Evolutionary conservation across 2,888 invertebrate genomes (phyloP), one percentile per base, ranked within the genome.

Genomic region (Diadromus collaris): DNA sequence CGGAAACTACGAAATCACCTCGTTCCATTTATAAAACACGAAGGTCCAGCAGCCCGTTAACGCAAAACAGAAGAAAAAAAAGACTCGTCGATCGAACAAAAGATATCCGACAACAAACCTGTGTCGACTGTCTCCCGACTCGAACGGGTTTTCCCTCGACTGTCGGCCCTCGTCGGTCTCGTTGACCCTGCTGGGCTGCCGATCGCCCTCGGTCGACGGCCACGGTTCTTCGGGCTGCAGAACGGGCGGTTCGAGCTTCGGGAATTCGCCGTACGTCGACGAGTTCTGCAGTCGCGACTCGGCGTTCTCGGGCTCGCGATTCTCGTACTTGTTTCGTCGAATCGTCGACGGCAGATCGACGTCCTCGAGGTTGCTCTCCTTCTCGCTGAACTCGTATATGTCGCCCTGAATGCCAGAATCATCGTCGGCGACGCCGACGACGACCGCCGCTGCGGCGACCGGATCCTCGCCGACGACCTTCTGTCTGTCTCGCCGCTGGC

Each of bases 361-460:
- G 60, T 88, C 87, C 58, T 88, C 89, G 69, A 89, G 67, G 58
- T 88, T 90, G 74, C 90, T 90, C 54, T 92, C 92, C 64, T 90
- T 89, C 78, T 92, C 92, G 80, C 90, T 91, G 84, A 93, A 93
- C 82, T 93, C 92, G 81, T 93, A 94, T 76, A 93, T 91, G 86
- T 93, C 93, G 19, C 90, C 90, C 77, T 90, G 90, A 76, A 91
- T 91, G 1, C 90, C 90, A 0, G 90, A 90, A 82, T 91, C 91
- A 27, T 91, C 90, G 38, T 91, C 91, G 6, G 87, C 89, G n/a
- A 85, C 88, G 1, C 88, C 88, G 41, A 89, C 87, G n/a, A 86
- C 85, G 2, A 84, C 72, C 0, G 85, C 71, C 5, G 84, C 78
- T 32, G 67, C 38, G 13, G 77, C 58, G 5, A 46, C 27, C 2